Conservation (phyloP, 2,888 invertebrate genomes). For the Eretmocerus hayati region DNA sequence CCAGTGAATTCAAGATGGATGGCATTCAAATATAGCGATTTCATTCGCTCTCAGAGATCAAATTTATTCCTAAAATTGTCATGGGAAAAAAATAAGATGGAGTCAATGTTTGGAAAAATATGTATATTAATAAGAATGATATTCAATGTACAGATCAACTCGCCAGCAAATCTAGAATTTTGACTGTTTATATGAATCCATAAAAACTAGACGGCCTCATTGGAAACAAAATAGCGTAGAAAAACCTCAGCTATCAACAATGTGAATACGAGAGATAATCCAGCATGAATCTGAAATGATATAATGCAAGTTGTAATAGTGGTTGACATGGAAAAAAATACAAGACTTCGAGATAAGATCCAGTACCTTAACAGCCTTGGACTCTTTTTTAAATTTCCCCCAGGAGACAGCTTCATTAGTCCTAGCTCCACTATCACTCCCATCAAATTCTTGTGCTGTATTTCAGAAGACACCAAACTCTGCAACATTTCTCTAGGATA, state of each 20-base stretch:
- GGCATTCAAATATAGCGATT: too few species aligned
- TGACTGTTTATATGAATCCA: slow-evolving; percentile 13
- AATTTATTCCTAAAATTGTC: too few species aligned
- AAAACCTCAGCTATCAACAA: slow-evolving; percentile 94
- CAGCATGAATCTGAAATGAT: slow-evolving; percentile 67
- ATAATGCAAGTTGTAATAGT: neutral
- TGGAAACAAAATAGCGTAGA: slow-evolving; percentile 50
- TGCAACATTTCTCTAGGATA: slow-evolving; percentile 84
- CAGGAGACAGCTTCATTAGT: slow-evolving; percentile 99
- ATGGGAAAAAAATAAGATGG: too few species aligned
- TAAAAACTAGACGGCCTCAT: slow-evolving; percentile 22
- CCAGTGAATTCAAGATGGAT: too few species aligned
- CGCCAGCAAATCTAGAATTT: neutral
- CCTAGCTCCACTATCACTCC: slow-evolving; percentile 93
- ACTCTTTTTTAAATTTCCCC: slow-evolving; percentile 91
- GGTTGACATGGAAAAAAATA: neutral
- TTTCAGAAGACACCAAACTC: slow-evolving; percentile 94
- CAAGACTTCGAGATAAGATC: neutral
- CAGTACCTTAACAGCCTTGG: slow-evolving; percentile 77
- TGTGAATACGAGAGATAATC: slow-evolving; percentile 91
- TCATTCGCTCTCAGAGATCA: neutral
- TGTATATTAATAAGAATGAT: too few species aligned
- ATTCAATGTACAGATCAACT: neutral
- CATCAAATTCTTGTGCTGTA: slow-evolving; percentile 93
- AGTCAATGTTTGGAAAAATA: too few species aligned